Percentiles rank a stretch among this genome's conserved stretches.
phyloP scores from a whole-genome alignment of 2,113 vertebrate species.

The Brachyistius frenatus region DNA sequence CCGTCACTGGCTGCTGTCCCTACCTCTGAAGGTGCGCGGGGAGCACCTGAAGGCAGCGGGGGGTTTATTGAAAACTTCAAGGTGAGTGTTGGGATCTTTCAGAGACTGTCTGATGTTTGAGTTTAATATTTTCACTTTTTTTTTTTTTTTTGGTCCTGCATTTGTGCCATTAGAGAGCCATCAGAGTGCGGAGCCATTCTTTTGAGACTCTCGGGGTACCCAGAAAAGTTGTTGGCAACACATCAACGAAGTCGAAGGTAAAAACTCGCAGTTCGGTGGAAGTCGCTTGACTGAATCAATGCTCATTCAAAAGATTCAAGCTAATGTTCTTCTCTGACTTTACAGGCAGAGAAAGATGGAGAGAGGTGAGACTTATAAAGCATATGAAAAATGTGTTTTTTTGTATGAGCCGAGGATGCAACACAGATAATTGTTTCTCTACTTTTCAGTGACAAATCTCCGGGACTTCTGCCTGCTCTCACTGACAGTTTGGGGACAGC shows the following conservation, averaged over 20 bases:
- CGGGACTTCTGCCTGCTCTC: constrained; percentile 38
- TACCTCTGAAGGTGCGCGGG: constrained; percentile 71
- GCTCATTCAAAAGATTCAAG: background rate
- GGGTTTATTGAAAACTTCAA: constrained; percentile 95
- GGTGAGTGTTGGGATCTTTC: constrained; percentile 74
- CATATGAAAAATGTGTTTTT: background rate
- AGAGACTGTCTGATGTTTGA: background rate
- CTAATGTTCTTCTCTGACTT: constrained; percentile 7
- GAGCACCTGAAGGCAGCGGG: constrained; percentile 86
- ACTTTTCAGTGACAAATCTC: constrained; percentile 75
- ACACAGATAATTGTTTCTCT: background rate
- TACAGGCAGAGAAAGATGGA: constrained; percentile 77
- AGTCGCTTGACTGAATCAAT: background rate
- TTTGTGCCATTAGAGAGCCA: constrained; percentile 85
- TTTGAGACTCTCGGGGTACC: constrained; percentile 88
- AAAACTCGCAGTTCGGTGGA: background rate
- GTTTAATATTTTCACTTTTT: background rate
- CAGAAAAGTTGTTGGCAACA: constrained; percentile 70
- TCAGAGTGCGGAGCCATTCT: constrained; percentile 91
- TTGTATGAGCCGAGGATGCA: background rate
- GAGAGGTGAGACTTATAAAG: constrained; percentile 71
- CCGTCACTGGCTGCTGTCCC: constrained; percentile 58
- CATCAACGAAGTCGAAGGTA: constrained; percentile 78
- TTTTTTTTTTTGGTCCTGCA: background rate
- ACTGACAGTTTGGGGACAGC: constrained; percentile 55